A percentile compares a stretch with the other conserved stretches of the same genome.
Evolutionary conservation across 2,888 invertebrate genomes (phyloP).

Genomic region (Hedychridium roseum): DNA sequence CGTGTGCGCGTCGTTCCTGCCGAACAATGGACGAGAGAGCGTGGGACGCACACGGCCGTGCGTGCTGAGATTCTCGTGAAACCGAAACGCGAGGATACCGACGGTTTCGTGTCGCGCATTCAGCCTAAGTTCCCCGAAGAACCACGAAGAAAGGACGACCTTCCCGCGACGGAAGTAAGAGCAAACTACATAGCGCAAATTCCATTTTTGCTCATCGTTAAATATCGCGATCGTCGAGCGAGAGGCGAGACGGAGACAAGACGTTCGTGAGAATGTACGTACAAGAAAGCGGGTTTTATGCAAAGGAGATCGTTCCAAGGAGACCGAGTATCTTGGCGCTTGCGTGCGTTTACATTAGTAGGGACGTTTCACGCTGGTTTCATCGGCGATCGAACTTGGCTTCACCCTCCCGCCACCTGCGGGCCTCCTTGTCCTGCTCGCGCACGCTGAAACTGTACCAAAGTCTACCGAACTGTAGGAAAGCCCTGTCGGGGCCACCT

Average conservation of each 20-base stretch:
- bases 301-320: too few relatives aligned
- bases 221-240: too few relatives aligned
- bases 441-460: slow-evolving; percentile 37
- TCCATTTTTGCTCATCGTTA: too few relatives aligned
- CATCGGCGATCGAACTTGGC: slow-evolving; percentile 22
- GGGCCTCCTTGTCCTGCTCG: slow-evolving; percentile 1
- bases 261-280: too few relatives aligned
- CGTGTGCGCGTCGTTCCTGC: slow-evolving; percentile 12
- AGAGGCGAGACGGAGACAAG: too few relatives aligned
- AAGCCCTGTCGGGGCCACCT: slow-evolving; percentile 52
- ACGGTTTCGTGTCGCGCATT: not conserved
- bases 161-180: too few relatives aligned
- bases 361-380: slow-evolving; percentile 12
- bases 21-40: slow-evolving; percentile 54
- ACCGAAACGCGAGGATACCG: slow-evolving; percentile 12
- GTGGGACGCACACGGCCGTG: slow-evolving; percentile 49
- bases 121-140: too few relatives aligned
- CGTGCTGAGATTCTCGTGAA: slow-evolving; percentile 42
- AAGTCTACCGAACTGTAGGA: slow-evolving; percentile 42
- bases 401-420: slow-evolving; percentile 3
- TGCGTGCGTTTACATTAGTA: too few relatives aligned
- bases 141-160: too few relatives aligned
- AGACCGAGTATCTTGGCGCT: too few relatives aligned
- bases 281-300: too few relatives aligned
- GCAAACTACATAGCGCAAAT: too few relatives aligned